Conservation (phyloP, 92 coral and sea anemone species). For the Epizoanthus ramosus region DNA sequence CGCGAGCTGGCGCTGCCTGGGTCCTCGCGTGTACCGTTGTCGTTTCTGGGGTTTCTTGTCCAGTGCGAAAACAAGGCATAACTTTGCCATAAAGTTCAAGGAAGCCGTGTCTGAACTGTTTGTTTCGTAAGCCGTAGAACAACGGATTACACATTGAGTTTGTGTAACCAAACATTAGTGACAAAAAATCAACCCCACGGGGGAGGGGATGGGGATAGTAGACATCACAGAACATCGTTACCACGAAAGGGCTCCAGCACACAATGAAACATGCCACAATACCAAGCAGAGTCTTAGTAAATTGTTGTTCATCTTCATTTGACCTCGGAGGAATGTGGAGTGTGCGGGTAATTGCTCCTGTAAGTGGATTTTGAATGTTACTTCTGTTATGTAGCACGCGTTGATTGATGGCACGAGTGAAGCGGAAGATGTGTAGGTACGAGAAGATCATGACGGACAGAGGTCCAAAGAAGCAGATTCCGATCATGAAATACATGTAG, state of each 20-base stretch:
- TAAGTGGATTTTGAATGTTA: neutral
- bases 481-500: slow-evolving; percentile 77
- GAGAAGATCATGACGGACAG: slow-evolving; percentile 64
- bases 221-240: slow-evolving; percentile 76
- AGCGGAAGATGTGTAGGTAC: slow-evolving; percentile 58
- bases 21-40: too few species aligned
- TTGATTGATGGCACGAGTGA: slow-evolving; percentile 37
- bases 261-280: slow-evolving; percentile 65
- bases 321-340: slow-evolving; percentile 10
- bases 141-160: slow-evolving; percentile 81
- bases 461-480: slow-evolving; percentile 73
- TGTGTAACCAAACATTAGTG: slow-evolving; percentile 71
- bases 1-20: too few species aligned
- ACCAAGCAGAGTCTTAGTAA: slow-evolving; percentile 70
- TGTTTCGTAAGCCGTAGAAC: slow-evolving; percentile 72
- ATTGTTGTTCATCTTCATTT: slow-evolving; percentile 49
- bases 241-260: slow-evolving; percentile 83
- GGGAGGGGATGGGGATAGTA: slow-evolving; percentile 57
- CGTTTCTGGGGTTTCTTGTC: neutral
- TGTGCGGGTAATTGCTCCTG: neutral
- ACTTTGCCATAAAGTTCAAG: slow-evolving; percentile 23
- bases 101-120: slow-evolving; percentile 51
- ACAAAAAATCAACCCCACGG: slow-evolving; percentile 65
- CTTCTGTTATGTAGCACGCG: slow-evolving; percentile 40
- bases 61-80: neutral